Percentiles rank a stretch among this genome's conserved stretches.
Evolutionary conservation across 2,113 vertebrate species (phyloP).

Genomic region (Dicentrarchus labrax): DNA sequence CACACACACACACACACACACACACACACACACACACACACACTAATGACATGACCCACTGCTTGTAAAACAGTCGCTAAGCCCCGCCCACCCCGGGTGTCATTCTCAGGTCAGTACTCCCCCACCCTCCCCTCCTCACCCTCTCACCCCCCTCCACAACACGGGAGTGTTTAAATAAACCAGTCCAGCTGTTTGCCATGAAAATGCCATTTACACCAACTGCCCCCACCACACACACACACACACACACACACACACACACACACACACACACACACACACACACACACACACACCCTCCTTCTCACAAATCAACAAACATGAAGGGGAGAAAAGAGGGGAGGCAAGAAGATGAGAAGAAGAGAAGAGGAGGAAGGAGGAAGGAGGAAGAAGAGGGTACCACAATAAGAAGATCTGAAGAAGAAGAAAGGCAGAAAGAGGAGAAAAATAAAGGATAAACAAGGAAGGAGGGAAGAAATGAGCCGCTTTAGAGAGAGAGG

Average conservation of each 20-base stretch:
- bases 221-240: slow-evolving; percentile 71
- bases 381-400: background rate
- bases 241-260: slow-evolving; percentile 30
- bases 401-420: too few relatives aligned
- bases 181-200: slow-evolving; percentile 94
- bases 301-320: too few relatives aligned
- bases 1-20: too few relatives aligned
- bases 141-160: background rate
- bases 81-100: slow-evolving; percentile 44
- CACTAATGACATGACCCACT: background rate
- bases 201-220: slow-evolving; percentile 88
- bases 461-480: too few relatives aligned
- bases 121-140: background rate
- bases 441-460: background rate
- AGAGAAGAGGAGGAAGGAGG: background rate
- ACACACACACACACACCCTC: background rate
- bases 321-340: background rate
- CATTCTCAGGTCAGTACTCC: slow-evolving; percentile 55
- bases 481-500: too few relatives aligned
- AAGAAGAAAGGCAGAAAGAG: background rate
- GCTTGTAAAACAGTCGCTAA: slow-evolving; percentile 47
- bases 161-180: slow-evolving; percentile 94
- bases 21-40: slow-evolving; percentile 10
- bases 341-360: background rate
- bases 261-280: slow-evolving; percentile 24